Percentiles rank a stretch among this genome's conserved stretches.
Evolutionary conservation across 2,888 invertebrate species (phyloP).

Genomic region (Nysson spinosus): DNA sequence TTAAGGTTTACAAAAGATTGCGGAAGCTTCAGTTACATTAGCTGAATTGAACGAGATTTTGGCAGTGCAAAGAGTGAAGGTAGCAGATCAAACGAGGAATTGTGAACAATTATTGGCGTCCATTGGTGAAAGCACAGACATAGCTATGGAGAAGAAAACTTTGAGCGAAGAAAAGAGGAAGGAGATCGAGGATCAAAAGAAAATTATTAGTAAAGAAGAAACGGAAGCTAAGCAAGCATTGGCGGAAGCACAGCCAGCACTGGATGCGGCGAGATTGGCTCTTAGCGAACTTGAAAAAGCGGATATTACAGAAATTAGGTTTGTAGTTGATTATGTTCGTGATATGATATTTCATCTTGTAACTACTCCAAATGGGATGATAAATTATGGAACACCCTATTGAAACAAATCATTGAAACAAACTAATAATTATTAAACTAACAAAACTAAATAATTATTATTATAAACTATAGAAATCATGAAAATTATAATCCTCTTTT

Average conservation of each 20-base stretch:
- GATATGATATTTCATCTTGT: no score
- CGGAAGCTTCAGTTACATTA: slow-evolving; percentile 90
- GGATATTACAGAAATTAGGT: slow-evolving; percentile 92
- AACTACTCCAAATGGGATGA: no score
- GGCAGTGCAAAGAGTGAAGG: slow-evolving; percentile 89
- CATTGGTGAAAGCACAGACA: slow-evolving; percentile 85
- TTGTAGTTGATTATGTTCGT: no score
- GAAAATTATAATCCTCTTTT: no score
- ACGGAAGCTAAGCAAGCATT: slow-evolving; percentile 90
- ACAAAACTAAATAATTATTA: no score
- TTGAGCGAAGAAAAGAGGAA: slow-evolving; percentile 88
- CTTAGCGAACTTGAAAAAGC: slow-evolving; percentile 90
- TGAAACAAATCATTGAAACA: no score
- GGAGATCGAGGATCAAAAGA: slow-evolving; percentile 90
- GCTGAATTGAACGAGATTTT: slow-evolving; percentile 88
- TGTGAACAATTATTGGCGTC: slow-evolving; percentile 88
- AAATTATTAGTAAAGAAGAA: slow-evolving; percentile 88
- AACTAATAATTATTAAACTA: no score
- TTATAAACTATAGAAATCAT: no score
- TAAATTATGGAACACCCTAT: no score
- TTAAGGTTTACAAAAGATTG: slow-evolving; percentile 86
- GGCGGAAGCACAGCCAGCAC: slow-evolving; percentile 89
- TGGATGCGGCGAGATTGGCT: slow-evolving; percentile 89
- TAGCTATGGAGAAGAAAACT: slow-evolving; percentile 87
- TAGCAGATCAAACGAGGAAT: slow-evolving; percentile 88